phyloP scores from a whole-genome alignment of 2,888 invertebrate genomes.

The Leptopilina drosophilae region DNA sequence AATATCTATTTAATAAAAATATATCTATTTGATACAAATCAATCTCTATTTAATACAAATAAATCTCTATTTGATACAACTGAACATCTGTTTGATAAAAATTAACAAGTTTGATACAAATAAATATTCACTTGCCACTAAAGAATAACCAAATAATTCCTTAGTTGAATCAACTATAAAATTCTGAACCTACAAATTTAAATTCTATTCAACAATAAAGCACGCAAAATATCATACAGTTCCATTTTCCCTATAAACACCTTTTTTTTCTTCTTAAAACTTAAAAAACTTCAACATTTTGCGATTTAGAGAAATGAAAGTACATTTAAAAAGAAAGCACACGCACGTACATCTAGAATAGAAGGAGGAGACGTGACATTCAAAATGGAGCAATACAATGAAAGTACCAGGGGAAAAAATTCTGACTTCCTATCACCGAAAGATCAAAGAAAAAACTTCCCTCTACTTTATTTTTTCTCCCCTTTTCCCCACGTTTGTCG shows the following conservation, averaged over 20 bases:
- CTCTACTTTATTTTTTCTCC: not conserved
- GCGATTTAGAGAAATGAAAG: conserved; percentile 35
- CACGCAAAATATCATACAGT: no score
- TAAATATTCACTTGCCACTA: no score
- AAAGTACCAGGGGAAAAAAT: conserved; percentile 25
- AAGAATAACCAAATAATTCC: no score
- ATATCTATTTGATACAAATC: no score
- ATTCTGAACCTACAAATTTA: no score
- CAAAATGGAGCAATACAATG: conserved; percentile 31
- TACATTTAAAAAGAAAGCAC: conserved; percentile 35
- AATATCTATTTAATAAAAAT: no score
- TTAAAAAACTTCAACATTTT: not conserved
- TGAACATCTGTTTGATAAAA: no score
- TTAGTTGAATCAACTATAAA: no score
- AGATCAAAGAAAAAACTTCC: conserved; percentile 39
- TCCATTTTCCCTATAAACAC: not conserved
- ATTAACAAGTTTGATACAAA: no score
- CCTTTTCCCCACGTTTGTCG: not conserved
- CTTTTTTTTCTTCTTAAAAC: not conserved
- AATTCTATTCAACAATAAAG: not conserved
- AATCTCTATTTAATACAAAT: no score
- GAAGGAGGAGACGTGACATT: conserved; percentile 27
- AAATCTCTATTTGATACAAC: no score
- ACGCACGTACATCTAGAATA: not conserved
- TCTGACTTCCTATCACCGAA: conserved; percentile 39